phyloP scores from a whole-genome alignment of 2,797 vertebrate genomes.

The Lophius americanus region DNA sequence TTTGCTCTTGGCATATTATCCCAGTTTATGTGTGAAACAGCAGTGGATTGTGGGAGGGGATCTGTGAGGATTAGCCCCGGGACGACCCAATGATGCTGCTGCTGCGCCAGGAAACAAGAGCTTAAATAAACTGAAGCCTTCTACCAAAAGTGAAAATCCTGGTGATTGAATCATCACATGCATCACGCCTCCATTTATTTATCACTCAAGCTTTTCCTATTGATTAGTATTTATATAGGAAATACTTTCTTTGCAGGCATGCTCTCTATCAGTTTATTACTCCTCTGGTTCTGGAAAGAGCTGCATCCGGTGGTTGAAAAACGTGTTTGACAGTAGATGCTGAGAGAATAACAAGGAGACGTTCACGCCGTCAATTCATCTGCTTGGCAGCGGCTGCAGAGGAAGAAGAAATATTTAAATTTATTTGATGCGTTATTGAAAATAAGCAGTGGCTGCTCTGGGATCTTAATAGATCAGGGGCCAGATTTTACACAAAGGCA shows the following conservation, averaged over 20 bases:
- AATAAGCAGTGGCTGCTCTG: background rate
- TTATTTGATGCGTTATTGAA: background rate
- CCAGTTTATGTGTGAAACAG: constrained; percentile 63
- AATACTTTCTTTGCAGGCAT: background rate
- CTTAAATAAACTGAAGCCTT: constrained; percentile 21
- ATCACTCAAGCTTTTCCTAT: background rate
- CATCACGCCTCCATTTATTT: background rate
- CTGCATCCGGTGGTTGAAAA: too few species aligned
- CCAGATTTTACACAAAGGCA: too few species aligned
- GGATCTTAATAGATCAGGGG: background rate
- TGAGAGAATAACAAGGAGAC: too few species aligned
- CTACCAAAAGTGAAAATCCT: constrained; percentile 32
- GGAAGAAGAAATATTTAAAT: background rate
- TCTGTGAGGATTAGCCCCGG: constrained; percentile 59
- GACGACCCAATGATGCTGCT: constrained; percentile 50
- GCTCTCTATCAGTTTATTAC: too few species aligned
- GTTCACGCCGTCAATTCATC: too few species aligned
- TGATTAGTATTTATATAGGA: background rate
- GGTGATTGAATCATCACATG: background rate
- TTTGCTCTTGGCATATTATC: constrained; percentile 20
- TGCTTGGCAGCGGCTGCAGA: background rate
- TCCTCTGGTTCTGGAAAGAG: too few species aligned
- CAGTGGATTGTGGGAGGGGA: constrained; percentile 50
- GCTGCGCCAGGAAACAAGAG: constrained; percentile 30
- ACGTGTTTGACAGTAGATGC: too few species aligned